Evolutionary conservation across 2,113 vertebrate genomes (phyloP).

Genomic region (Phaethornis superciliosus): DNA sequence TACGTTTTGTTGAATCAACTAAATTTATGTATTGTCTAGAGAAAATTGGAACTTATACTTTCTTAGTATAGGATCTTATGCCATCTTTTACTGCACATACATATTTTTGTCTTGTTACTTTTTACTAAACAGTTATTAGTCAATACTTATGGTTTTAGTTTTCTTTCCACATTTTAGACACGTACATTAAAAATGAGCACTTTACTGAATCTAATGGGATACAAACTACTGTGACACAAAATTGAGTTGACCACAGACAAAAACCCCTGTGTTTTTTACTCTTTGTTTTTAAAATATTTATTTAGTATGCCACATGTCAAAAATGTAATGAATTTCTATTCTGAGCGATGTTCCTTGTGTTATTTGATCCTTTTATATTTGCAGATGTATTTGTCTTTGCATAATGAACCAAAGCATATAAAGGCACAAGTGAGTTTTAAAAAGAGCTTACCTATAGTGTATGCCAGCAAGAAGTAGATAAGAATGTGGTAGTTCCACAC

Average conservation of each 20-base stretch:
- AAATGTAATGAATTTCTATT: background rate
- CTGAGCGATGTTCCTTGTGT: background rate
- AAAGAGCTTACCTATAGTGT: background rate
- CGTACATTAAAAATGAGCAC: background rate
- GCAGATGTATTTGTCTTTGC: background rate
- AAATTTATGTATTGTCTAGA: conserved; percentile 15
- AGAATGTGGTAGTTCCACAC: background rate
- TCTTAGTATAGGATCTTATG: background rate
- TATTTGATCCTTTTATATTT: background rate
- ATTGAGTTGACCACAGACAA: background rate
- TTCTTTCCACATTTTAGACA: background rate
- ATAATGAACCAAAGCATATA: background rate
- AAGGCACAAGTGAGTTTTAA: background rate
- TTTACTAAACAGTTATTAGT: background rate
- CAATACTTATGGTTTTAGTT: background rate
- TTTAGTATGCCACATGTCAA: background rate
- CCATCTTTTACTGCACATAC: background rate
- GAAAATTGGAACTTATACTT: conserved; percentile 17
- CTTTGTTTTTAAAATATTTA: background rate
- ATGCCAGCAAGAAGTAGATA: background rate
- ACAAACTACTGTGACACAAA: background rate
- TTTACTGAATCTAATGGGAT: background rate
- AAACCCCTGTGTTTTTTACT: background rate
- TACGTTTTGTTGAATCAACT: background rate
- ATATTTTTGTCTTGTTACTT: background rate